These are phyloP conservation scores for Frieseomelitta varia DNA, from an alignment of 1,140 invertebrate species.

Conservation along the genomic window DNA sequence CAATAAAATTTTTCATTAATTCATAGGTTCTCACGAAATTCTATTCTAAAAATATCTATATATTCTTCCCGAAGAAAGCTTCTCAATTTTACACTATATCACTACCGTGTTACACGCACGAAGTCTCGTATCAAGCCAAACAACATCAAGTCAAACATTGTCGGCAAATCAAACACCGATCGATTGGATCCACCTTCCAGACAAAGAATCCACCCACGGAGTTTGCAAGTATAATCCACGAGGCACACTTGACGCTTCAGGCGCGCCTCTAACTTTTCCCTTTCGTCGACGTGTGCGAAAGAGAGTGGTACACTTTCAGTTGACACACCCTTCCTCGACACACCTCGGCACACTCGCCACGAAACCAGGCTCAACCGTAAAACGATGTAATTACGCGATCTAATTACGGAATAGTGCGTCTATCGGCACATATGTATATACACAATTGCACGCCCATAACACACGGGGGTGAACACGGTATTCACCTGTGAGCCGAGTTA, in stretches of 20 bases:
- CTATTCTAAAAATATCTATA: too few relatives aligned
- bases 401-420: conserved; percentile 57
- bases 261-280: conserved; percentile 42
- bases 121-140: not conserved
- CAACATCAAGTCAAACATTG: not conserved
- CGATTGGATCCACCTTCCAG: not conserved
- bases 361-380: conserved; percentile 34
- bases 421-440: not conserved
- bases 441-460: conserved; percentile 3
- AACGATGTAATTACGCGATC: conserved; percentile 55
- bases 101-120: not conserved
- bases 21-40: too few relatives aligned
- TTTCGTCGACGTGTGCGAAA: conserved; percentile 43
- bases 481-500: conserved; percentile 14
- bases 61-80: not conserved
- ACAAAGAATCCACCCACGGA: not conserved
- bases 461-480: not conserved
- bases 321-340: conserved; percentile 48
- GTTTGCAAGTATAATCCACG: conserved; percentile 15
- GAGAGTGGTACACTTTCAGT: not conserved
- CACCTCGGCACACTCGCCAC: not conserved
- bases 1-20: too few relatives aligned
- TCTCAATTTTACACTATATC: not conserved
- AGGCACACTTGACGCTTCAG: not conserved
- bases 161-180: not conserved